A percentile compares a stretch with the other conserved stretches of the same genome.
These are phyloP conservation scores for Chamaedrilus cognettii DNA, from an alignment of 2,888 invertebrate genomes.

Conservation along the genomic window DNA sequence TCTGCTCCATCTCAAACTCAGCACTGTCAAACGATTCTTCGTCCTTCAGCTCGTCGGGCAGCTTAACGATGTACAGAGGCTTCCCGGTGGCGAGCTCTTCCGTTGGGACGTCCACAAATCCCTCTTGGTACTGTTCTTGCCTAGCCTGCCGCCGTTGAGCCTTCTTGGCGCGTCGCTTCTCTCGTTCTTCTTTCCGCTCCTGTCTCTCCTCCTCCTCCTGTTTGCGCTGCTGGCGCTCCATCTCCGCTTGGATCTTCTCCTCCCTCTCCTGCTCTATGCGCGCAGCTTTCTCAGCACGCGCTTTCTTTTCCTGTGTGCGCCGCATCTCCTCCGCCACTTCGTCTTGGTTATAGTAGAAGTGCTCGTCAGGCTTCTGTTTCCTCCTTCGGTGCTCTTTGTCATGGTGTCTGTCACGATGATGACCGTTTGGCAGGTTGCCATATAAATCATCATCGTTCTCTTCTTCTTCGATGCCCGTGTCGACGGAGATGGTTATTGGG, in stretches of 20 bases:
- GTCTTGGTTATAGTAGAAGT: conserved; percentile 8
- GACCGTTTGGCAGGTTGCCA: background rate
- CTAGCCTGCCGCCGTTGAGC: conserved; percentile 6
- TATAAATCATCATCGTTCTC: conserved; percentile 4
- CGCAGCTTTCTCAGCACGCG: background rate
- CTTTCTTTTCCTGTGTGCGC: conserved; percentile 13
- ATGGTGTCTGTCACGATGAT: background rate
- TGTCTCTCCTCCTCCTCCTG: conserved; percentile 11
- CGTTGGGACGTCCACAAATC: conserved; percentile 25
- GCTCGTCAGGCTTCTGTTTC: conserved; percentile 4
- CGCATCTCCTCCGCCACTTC: conserved; percentile 13
- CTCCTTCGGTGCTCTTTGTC: conserved; percentile 6
- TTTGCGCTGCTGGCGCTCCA: conserved; percentile 3
- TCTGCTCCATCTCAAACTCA: conserved; percentile 16
- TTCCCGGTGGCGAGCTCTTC: conserved; percentile 18
- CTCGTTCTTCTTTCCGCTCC: conserved; percentile 8
- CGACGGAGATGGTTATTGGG: conserved; percentile 40
- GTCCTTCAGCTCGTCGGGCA: conserved; percentile 8
- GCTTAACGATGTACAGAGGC: background rate
- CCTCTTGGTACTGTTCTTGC: conserved; percentile 21
- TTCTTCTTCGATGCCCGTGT: conserved; percentile 21
- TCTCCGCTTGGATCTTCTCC: conserved; percentile 4
- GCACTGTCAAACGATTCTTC: conserved; percentile 19
- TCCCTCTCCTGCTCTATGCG: background rate
- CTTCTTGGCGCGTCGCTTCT: conserved; percentile 17